Percentiles rank a stretch among this genome's conserved stretches.
Evolutionary conservation across 2,888 invertebrate species (phyloP).

Genomic region (Plagodis dolabraria): DNA sequence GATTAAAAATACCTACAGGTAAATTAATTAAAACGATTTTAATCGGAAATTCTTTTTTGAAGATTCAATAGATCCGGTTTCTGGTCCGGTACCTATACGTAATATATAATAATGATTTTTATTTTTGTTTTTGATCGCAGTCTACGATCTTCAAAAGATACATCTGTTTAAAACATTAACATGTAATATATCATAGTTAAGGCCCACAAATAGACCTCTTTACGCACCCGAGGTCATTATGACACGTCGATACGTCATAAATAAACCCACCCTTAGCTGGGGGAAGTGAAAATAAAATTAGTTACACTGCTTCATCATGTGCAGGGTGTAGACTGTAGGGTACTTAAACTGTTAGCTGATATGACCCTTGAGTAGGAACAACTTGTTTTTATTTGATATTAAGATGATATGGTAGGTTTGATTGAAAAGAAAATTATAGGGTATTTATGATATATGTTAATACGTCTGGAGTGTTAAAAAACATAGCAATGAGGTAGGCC

Average conservation of each 20-base stretch:
- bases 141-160: background rate
- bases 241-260: constrained; percentile 47
- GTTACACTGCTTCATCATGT: constrained; percentile 55
- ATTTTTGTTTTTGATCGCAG: too few species aligned
- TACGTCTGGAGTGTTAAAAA: too few species aligned
- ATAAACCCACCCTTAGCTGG: constrained; percentile 41
- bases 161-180: constrained; percentile 15
- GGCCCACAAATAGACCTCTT: constrained; percentile 24
- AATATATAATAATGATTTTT: too few species aligned
- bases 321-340: constrained; percentile 29
- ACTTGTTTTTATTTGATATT: constrained; percentile 36
- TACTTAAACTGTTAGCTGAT: constrained; percentile 39
- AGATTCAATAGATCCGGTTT: too few species aligned
- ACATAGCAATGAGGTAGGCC: too few species aligned
- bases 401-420: constrained; percentile 21
- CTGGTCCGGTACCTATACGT: too few species aligned
- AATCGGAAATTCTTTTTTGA: too few species aligned
- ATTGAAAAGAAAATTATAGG: background rate
- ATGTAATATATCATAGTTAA: constrained; percentile 7
- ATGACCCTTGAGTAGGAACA: constrained; percentile 29
- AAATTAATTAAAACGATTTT: too few species aligned
- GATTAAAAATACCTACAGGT: too few species aligned
- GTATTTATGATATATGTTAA: too few species aligned
- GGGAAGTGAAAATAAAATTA: constrained; percentile 63
- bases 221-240: constrained; percentile 43